Conservation (phyloP, 2,797 vertebrate species). For the Trematomus bernacchii region DNA sequence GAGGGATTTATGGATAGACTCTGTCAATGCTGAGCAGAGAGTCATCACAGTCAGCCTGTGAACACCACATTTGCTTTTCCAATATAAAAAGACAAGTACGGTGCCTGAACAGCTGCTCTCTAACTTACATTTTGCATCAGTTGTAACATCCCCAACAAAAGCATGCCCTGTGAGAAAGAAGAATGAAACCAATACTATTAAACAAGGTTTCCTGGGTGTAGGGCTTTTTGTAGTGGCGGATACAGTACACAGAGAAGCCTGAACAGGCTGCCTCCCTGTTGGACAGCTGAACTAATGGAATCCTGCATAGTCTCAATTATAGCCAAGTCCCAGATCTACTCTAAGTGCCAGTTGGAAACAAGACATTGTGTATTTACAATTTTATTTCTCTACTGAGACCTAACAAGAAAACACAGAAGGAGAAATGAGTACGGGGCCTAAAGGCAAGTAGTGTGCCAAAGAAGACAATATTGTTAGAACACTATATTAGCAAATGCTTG, state of each 20-base stretch:
- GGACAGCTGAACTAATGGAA: slow-evolving; percentile 68
- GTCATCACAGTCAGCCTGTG: slow-evolving; percentile 12
- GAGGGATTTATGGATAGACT: slow-evolving; percentile 72
- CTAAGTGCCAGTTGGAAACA: slow-evolving; percentile 64
- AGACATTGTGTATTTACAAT: slow-evolving; percentile 65
- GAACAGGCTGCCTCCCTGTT: slow-evolving; percentile 63
- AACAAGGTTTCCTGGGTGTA: slow-evolving; percentile 35
- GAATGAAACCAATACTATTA: slow-evolving; percentile 42
- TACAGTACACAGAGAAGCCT: slow-evolving; percentile 45
- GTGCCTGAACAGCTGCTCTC: slow-evolving; percentile 50
- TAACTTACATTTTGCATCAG: slow-evolving; percentile 57
- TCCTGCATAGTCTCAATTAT: slow-evolving; percentile 69
- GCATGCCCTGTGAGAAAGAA: slow-evolving; percentile 53
- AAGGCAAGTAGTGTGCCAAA: slow-evolving; percentile 38
- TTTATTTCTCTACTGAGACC: slow-evolving; percentile 56
- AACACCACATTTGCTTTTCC: slow-evolving; percentile 9
- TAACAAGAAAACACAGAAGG: slow-evolving; percentile 44
- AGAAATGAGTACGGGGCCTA: slow-evolving; percentile 31
- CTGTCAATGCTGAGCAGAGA: slow-evolving; percentile 48
- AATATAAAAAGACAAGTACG: slow-evolving; percentile 33
- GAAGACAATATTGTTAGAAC: slow-evolving; percentile 23
- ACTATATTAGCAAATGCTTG: slow-evolving; percentile 20
- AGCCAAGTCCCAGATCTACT: slow-evolving; percentile 62
- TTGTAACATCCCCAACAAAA: slow-evolving; percentile 53
- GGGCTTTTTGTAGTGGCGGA: slow-evolving; percentile 31